Conservation (phyloP, 1,140 invertebrate species). For the Diachasma alloeum region DNA sequence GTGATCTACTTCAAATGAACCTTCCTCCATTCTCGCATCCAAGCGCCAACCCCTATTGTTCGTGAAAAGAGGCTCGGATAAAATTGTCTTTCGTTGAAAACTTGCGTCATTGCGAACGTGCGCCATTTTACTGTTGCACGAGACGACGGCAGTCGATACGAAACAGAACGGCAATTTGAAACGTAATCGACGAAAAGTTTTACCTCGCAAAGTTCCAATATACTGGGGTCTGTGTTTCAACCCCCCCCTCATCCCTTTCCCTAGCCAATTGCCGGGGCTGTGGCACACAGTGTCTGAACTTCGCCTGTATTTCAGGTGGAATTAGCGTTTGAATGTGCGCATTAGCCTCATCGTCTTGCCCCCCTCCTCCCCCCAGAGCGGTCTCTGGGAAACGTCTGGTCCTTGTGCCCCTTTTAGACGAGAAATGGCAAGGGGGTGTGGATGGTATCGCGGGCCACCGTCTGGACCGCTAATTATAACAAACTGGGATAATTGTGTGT, state of each 20-base stretch:
- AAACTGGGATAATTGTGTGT: conserved; percentile 30
- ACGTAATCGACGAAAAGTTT: conserved; percentile 5
- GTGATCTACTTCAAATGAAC: not conserved
- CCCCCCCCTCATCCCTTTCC: not conserved
- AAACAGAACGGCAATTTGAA: conserved; percentile 1
- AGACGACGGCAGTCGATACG: not conserved
- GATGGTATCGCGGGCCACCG: conserved; percentile 33
- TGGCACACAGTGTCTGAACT: conserved; percentile 22
- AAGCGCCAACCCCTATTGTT: too few relatives aligned
- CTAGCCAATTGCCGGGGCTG: not conserved
- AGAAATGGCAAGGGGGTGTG: conserved; percentile 12
- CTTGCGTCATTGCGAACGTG: not conserved
- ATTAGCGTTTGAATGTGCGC: conserved; percentile 37
- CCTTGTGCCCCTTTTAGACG: not conserved
- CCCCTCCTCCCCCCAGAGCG: not conserved
- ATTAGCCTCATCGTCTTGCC: conserved; percentile 34
- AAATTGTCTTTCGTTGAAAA: not conserved
- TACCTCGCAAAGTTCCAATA: conserved; percentile 1
- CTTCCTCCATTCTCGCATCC: not conserved
- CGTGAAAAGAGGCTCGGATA: not conserved
- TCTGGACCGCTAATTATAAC: conserved; percentile 44
- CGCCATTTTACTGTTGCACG: not conserved
- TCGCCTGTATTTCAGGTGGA: conserved; percentile 27
- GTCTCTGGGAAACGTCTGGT: not conserved
- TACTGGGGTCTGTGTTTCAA: not conserved